Base-by-base conservation (phyloP, 2,113 vertebrate genomes). In the Mus spicilegus region DNA sequence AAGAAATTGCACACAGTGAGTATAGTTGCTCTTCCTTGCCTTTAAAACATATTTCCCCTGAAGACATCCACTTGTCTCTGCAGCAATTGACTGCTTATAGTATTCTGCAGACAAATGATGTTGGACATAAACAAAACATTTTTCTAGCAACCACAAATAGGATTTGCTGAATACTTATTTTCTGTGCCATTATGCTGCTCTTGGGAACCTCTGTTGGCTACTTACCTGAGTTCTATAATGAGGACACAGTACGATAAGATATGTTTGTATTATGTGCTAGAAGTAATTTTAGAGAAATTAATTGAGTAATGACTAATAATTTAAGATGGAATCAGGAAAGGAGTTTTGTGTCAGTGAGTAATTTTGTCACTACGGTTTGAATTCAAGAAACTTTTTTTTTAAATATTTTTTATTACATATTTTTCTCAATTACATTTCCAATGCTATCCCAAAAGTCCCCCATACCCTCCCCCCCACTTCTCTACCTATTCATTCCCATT, bases 51-150 rank as follows among this genome's bases (percentile, higher is more conserved):
- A 90, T 85, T 89, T 54, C 82, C 70, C 90, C 85, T 49, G 93
- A 99, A 99, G 98, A 98, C 99, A 65, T 99, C 99, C 5, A 98
- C 99, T 93, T 99, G 99, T 99, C 97, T 99, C 99, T 0, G 98
- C 98, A 87, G 99, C 99, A 5, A 98, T 99, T 87, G 98, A 99
- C 1, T 63, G n/a, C 56, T 84, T 84, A 63, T 63, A 42, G 63
- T 42, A 42, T 22, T 96, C 99, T 82, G 99, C 99, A 0, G 99
- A 99, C 95, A 98, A 7, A 97, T 98, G 96, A 99, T 99, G 93
- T 98, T 99, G 88, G 99, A 99, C 89, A 98, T 99, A 28, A 99
- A 99, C 93, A 98, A 99, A 95, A 99, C 98, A 77, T 96, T 99
- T 96, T 98, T 98, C 2, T 97, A 98, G 30, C 97, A 98, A 26